Evolutionary conservation across 92 coral and sea anemone genomes (phyloP), one percentile per base, ranked within the genome.

Genomic region (Phymanthus crucifer): DNA sequence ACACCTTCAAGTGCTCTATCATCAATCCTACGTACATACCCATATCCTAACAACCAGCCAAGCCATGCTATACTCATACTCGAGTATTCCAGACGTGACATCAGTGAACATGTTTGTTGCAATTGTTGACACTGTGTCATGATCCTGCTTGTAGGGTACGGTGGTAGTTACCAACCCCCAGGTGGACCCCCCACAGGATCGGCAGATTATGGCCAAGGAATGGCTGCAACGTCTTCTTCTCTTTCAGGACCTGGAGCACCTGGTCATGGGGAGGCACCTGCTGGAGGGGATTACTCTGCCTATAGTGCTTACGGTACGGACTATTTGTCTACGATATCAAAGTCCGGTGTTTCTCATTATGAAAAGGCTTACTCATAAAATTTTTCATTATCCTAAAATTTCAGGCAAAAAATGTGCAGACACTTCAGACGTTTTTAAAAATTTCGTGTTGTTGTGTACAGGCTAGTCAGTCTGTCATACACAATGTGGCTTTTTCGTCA

Each of bases 241-340:
- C 76, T 87, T 40, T 78, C 87, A 45, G 83, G 83, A 17, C 72
- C 84, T 12, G 83, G 73, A 17, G 79, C 86, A 66, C 89, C 80
- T 32, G 73, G 89, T 1, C 92, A 84, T 46, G 58, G 74, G 45
- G 92, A 88, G 13, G 65, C 83, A 40, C 71, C 90, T n/a, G 81
- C 83, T 13, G 84, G 85, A 65, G 64, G 83, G 18, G 92, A 88
- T 70, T 88, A 84, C 69, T 33, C 89, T 72, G 75, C 84, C 24
- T 88, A 88, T 67, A 86, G 92, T 54, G 64, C 86, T 72, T 82
- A 82, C 48, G 86, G 86, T 82, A 74, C 38, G 75, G 36, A 21
- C 32, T 36, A 35, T 35, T 19, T 38, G 11, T 65, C 72, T 38
- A n/a, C 34, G 36, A 36, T 38, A 7, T n/a, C n/a, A n/a, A n/a